Evolutionary conservation across 2,113 vertebrate genomes (phyloP).

Genomic region (Piaya cayana): DNA sequence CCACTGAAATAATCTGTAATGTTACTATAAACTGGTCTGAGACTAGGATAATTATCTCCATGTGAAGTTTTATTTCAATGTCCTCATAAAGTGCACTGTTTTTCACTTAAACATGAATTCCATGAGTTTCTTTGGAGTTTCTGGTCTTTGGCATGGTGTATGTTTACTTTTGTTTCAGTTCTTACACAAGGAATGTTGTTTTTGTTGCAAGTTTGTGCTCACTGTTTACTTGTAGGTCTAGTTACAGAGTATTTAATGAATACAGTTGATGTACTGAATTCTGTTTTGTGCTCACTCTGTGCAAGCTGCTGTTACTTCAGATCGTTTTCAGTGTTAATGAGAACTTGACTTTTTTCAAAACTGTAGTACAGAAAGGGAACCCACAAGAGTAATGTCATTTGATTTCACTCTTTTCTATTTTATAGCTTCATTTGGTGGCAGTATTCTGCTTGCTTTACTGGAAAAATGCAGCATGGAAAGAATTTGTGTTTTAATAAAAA

Average conservation of each 20-base stretch:
- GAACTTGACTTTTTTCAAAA: not conserved
- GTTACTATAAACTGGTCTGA: not conserved
- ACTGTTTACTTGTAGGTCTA: not conserved
- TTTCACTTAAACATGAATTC: not conserved
- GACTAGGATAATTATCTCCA: not conserved
- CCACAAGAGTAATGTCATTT: not conserved
- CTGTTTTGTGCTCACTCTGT: not conserved
- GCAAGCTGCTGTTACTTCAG: not conserved
- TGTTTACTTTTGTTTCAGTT: not conserved
- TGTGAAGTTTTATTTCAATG: not conserved
- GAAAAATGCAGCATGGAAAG: conserved; percentile 22
- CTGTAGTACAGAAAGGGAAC: not conserved
- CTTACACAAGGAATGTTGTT: not conserved
- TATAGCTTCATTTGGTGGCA: not conserved
- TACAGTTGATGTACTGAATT: not conserved
- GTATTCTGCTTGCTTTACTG: not conserved
- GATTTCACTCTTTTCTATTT: conserved; percentile 18
- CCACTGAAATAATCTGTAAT: not conserved
- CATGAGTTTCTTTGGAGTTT: not conserved
- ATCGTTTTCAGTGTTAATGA: not conserved
- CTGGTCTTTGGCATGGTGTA: not conserved
- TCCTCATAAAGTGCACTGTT: not conserved
- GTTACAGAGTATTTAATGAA: not conserved
- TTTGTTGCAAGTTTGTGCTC: not conserved
- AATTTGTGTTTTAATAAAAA: conserved; percentile 29